A percentile compares a stretch with the other conserved stretches of the same genome.
Conservation (phyloP, 2,113 vertebrate species). For the Heloderma charlesbogerti region DNA sequence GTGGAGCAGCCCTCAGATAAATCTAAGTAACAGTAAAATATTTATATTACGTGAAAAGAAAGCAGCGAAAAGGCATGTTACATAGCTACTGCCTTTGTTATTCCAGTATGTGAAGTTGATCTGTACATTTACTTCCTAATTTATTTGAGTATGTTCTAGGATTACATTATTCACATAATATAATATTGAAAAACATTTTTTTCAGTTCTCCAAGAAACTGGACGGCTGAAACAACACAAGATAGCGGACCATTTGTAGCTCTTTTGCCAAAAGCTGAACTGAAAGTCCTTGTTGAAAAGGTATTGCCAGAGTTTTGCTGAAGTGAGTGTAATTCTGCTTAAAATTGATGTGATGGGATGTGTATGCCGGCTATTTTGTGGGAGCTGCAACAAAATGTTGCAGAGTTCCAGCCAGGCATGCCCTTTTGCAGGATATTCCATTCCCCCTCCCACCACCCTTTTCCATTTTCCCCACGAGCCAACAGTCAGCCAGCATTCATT, state of each 20-base stretch:
- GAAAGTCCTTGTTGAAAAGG: constrained; percentile 75
- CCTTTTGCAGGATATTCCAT: not conserved
- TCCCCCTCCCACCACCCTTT: not conserved
- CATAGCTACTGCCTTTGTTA: not conserved
- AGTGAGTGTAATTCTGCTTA: not conserved
- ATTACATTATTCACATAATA: constrained; percentile 18
- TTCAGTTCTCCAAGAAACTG: constrained; percentile 71
- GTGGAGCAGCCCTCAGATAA: not conserved
- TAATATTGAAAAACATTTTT: constrained; percentile 40
- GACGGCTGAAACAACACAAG: constrained; percentile 77
- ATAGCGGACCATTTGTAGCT: constrained; percentile 75
- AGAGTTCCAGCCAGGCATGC: too few relatives aligned
- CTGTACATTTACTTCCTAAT: not conserved
- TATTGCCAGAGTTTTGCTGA: constrained; percentile 54
- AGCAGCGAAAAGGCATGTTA: not conserved
- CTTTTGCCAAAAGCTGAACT: constrained; percentile 79
- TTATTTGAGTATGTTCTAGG: not conserved
- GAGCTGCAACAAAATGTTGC: not conserved
- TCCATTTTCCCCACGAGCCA: not conserved
- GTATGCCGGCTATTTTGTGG: not conserved
- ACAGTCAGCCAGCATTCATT: not conserved
- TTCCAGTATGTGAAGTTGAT: not conserved
- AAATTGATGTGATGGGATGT: not conserved
- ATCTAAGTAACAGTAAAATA: not conserved
- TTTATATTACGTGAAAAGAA: not conserved